Conservation (phyloP, 1,140 invertebrate genomes). For the Meloidogyne chitwoodi region DNA sequence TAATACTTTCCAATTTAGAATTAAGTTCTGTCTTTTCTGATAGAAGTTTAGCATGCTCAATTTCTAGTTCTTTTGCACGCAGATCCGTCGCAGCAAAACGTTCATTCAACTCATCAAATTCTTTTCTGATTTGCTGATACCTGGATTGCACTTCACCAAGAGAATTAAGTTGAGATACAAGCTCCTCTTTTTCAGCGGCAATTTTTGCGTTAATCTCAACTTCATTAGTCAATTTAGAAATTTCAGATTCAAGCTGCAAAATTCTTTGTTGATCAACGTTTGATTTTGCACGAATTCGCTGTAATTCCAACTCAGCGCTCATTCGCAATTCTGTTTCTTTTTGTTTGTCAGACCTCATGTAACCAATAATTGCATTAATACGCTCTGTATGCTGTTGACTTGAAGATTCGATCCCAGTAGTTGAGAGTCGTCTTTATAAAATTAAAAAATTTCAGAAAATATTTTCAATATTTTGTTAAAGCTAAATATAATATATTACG, state of each 20-base stretch:
- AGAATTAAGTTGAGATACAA: constrained; percentile 9
- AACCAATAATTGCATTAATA: constrained; percentile 23
- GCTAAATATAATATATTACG: background rate
- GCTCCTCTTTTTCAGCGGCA: constrained; percentile 20
- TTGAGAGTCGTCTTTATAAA: background rate
- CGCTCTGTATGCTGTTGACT: constrained; percentile 15
- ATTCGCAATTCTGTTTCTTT: constrained; percentile 33
- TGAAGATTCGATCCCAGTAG: background rate
- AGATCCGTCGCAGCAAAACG: background rate
- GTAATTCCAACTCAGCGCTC: constrained; percentile 30
- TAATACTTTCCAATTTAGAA: background rate
- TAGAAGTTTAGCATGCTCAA: background rate
- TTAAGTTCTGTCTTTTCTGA: constrained; percentile 13
- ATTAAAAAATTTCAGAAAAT: background rate
- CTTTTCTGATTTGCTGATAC: constrained; percentile 18
- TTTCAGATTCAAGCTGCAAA: constrained; percentile 11
- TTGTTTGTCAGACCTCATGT: constrained; percentile 29
- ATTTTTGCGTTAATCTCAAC: constrained; percentile 18
- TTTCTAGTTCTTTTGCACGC: background rate
- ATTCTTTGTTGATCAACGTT: constrained; percentile 27
- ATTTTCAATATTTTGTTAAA: too few relatives aligned
- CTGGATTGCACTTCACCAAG: constrained; percentile 18
- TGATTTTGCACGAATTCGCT: constrained; percentile 23
- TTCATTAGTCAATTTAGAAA: constrained; percentile 8
- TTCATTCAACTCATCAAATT: constrained; percentile 9